These are phyloP conservation scores for Diacarnus erythraeanus DNA, from an alignment of 37 sponge, comb jelly and placozoan species.

Conservation along the genomic window DNA sequence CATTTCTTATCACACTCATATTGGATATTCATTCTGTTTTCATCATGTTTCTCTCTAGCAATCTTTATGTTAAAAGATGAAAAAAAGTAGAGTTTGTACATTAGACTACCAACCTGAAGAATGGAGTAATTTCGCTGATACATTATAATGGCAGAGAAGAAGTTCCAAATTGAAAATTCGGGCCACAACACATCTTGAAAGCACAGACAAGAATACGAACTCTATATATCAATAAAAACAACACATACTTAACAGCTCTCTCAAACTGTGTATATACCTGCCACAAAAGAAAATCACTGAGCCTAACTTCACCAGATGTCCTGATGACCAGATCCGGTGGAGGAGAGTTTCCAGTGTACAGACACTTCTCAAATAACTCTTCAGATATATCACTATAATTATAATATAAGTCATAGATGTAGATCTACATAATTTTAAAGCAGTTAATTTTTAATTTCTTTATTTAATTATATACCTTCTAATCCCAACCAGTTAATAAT, in stretches of 20 bases:
- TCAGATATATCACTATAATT: conserved; percentile 83
- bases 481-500: no score
- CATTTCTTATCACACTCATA: conserved; percentile 32
- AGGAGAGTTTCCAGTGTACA: conserved; percentile 88
- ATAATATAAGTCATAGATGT: not conserved
- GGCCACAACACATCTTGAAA: conserved; percentile 90
- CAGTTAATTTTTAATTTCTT: no score
- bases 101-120: conserved; percentile 42
- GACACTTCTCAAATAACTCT: conserved; percentile 80
- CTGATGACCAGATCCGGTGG: conserved; percentile 89
- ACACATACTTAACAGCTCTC: not conserved
- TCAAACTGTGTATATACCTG: conserved; percentile 48
- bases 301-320: conserved; percentile 92
- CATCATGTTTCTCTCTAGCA: conserved; percentile 22
- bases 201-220: conserved; percentile 74
- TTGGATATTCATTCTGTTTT: conserved; percentile 14
- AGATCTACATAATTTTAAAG: not conserved
- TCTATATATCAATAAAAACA: conserved; percentile 27
- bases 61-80: conserved; percentile 15
- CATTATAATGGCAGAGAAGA: conserved; percentile 65
- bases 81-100: no score
- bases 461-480: no score
- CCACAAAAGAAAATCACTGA: conserved; percentile 96
- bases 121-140: conserved; percentile 61
- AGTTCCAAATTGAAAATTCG: conserved; percentile 86